phyloP scores from a whole-genome alignment of 2,888 invertebrate genomes.

The Lottia scabra region DNA sequence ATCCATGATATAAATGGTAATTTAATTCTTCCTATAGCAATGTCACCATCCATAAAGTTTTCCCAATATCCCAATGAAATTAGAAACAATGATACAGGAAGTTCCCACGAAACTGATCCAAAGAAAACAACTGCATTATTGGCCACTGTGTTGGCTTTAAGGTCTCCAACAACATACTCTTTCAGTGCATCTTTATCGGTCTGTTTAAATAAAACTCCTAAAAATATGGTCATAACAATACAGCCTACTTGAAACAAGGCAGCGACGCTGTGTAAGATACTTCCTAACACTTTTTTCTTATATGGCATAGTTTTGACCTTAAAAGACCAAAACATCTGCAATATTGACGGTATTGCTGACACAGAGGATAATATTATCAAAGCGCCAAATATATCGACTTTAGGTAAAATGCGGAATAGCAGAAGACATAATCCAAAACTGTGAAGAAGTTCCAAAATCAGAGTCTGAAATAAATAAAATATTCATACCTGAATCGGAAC shows the following conservation, averaged over 20 bases:
- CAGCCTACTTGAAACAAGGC: conserved; percentile 48
- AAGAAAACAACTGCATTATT: neutral
- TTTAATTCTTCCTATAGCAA: conserved; percentile 32
- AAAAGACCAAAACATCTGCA: conserved; percentile 38
- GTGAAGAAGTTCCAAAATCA: conserved; percentile 57
- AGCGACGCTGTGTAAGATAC: conserved; percentile 40
- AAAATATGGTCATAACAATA: conserved; percentile 37
- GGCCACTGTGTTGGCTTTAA: conserved; percentile 13
- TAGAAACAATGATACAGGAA: conserved; percentile 42
- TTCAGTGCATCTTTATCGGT: conserved; percentile 25
- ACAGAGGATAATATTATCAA: conserved; percentile 54
- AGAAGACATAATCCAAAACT: conserved; percentile 61
- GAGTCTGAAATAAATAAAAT: conserved; percentile 39
- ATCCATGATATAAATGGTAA: conserved; percentile 46
- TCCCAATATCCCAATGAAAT: conserved; percentile 50
- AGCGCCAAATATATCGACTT: conserved; percentile 59
- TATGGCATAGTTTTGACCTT: conserved; percentile 31
- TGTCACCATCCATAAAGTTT: conserved; percentile 44
- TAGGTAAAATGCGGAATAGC: conserved; percentile 63
- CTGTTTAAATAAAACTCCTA: conserved; percentile 25
- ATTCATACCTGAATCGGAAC: no score
- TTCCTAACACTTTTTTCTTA: conserved; percentile 34
- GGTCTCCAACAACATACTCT: conserved; percentile 29
- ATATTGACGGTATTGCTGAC: conserved; percentile 51
- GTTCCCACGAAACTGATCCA: conserved; percentile 35